phyloP scores from a whole-genome alignment of 2,888 invertebrate species.

The Pheosia tremula region DNA sequence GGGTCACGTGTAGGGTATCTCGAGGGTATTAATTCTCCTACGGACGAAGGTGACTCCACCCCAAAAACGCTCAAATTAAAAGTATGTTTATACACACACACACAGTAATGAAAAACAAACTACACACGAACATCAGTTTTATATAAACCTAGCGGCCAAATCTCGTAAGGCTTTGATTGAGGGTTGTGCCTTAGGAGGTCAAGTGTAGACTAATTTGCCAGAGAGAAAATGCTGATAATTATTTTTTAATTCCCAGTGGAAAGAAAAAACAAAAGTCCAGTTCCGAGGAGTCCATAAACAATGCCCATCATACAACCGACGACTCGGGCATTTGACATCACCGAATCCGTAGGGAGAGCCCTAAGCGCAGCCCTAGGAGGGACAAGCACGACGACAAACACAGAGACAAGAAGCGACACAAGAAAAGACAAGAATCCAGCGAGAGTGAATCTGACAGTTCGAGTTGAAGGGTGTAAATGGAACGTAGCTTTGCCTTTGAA shows the following conservation, averaged over 20 bases:
- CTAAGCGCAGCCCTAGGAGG: constrained; percentile 52
- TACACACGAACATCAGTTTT: no score
- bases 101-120: no score
- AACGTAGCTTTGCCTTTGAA: constrained; percentile 26
- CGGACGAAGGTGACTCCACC: no score
- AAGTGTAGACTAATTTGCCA: no score
- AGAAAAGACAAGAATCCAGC: constrained; percentile 58
- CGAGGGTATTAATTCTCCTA: no score
- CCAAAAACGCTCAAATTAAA: no score
- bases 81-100: no score
- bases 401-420: constrained; percentile 54
- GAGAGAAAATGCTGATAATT: not conserved
- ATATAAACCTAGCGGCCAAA: no score
- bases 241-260: constrained; percentile 25
- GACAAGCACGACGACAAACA: constrained; percentile 46
- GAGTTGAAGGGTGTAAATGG: constrained; percentile 57
- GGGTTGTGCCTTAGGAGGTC: no score
- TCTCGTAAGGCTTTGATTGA: no score
- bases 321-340: constrained; percentile 83
- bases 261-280: constrained; percentile 76
- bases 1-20: no score
- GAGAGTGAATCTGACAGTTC: constrained; percentile 68
- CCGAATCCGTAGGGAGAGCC: constrained; percentile 71
- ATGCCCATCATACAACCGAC: constrained; percentile 77
- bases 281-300: constrained; percentile 73